These are phyloP conservation scores for Campoplex capitator DNA, from an alignment of 2,888 invertebrate genomes.

Conservation along the genomic window DNA sequence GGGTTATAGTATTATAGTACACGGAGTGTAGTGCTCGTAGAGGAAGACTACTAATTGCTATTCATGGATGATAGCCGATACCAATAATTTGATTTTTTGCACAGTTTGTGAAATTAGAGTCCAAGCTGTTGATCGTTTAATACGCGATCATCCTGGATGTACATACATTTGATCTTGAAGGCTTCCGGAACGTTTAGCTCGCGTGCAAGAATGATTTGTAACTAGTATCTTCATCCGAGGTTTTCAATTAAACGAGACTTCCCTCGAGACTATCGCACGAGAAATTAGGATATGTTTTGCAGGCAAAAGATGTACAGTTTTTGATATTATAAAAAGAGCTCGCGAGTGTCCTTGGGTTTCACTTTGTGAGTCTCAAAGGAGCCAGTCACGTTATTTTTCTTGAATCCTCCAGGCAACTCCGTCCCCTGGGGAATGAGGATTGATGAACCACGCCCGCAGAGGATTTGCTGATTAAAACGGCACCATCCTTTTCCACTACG, in stretches of 20 bases:
- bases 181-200: conserved; percentile 3
- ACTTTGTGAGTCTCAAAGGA: background rate
- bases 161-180: background rate
- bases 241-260: background rate
- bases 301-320: background rate
- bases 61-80: conserved; percentile 11
- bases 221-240: background rate
- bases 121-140: conserved; percentile 3
- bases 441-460: conserved; percentile 63
- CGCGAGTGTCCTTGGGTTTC: background rate
- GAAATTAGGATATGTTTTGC: background rate
- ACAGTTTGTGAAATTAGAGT: background rate
- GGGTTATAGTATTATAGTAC: background rate
- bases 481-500: conserved; percentile 28
- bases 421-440: conserved; percentile 45
- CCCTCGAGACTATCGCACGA: background rate
- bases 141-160: background rate
- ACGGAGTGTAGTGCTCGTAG: background rate
- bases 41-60: background rate
- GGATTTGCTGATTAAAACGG: conserved; percentile 66
- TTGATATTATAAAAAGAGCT: background rate
- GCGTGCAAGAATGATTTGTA: background rate
- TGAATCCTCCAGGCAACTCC: conserved; percentile 3
- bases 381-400: conserved; percentile 20
- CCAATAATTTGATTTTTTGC: background rate